A percentile compares a stretch with the other conserved stretches of the same genome.
Evolutionary conservation across 2,797 vertebrate species (phyloP).

Genomic region (Anguilla obscura): DNA sequence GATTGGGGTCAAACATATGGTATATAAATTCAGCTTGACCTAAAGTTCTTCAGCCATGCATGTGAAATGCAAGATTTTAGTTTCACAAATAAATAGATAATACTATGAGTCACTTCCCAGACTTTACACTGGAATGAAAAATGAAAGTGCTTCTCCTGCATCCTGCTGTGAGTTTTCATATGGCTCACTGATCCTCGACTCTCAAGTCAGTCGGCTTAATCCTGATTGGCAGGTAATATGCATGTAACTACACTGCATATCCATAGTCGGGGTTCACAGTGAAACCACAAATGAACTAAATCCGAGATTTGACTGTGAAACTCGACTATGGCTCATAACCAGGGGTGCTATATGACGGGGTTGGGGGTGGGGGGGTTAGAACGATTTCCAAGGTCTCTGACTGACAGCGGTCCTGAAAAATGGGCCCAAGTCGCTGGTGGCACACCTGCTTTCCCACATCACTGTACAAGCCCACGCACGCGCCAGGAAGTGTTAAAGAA

Average conservation of each 20-base stretch:
- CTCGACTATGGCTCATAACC: not conserved
- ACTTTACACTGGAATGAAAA: not conserved
- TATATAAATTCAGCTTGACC: not conserved
- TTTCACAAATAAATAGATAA: not conserved
- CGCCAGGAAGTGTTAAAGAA: not conserved
- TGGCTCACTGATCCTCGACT: not conserved
- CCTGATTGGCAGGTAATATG: conserved; percentile 1
- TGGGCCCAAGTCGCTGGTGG: no score
- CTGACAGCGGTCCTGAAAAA: no score
- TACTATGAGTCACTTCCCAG: not conserved
- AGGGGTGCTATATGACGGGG: no score
- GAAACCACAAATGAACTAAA: not conserved
- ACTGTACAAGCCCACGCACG: not conserved
- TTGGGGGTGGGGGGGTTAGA: no score
- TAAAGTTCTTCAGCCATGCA: not conserved
- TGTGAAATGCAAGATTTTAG: not conserved
- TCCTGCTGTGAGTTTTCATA: not conserved
- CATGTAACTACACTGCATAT: not conserved
- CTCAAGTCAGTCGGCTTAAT: not conserved
- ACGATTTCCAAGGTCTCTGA: no score
- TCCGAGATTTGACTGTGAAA: not conserved
- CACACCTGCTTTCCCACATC: no score
- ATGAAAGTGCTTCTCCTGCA: not conserved
- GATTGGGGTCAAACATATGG: not conserved
- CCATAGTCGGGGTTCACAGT: not conserved